Percentiles rank a stretch among this genome's conserved stretches.
phyloP scores from a whole-genome alignment of 2,888 invertebrate species.

The Chrysolina oricalcia region DNA sequence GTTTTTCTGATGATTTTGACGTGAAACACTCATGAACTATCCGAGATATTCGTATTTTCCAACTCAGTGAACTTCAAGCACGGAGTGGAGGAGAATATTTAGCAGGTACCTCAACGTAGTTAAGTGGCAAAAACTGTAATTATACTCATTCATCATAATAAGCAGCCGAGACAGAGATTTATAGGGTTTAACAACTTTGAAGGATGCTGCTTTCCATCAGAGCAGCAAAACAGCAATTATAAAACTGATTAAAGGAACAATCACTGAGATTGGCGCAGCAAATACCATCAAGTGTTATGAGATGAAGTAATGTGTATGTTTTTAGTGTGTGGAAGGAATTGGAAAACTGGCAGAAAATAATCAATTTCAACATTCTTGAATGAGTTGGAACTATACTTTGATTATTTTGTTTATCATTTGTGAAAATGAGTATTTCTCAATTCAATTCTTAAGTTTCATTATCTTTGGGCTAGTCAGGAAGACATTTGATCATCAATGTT shows the following conservation, averaged over 20 bases:
- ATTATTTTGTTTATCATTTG: no score
- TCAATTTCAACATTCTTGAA: no score
- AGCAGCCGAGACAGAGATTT: slow-evolving; percentile 11
- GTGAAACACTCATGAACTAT: neutral
- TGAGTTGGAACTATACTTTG: no score
- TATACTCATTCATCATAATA: slow-evolving; percentile 20
- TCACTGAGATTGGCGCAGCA: slow-evolving; percentile 20
- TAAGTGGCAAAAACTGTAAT: slow-evolving; percentile 21
- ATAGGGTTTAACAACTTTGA: slow-evolving; percentile 23
- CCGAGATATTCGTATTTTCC: neutral
- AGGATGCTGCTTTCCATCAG: slow-evolving; percentile 16
- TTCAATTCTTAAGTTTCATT: no score
- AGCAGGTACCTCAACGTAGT: slow-evolving; percentile 20
- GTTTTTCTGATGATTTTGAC: neutral
- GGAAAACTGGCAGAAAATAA: no score
- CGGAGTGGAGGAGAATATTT: neutral
- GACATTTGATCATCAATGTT: no score
- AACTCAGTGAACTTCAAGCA: slow-evolving; percentile 4
- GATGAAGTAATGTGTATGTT: neutral
- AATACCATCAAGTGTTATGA: slow-evolving; percentile 22
- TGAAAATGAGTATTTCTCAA: no score
- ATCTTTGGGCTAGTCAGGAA: no score
- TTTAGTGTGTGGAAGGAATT: neutral
- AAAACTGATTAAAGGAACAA: slow-evolving; percentile 24
- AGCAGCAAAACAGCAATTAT: slow-evolving; percentile 22